Evolutionary conservation across 2,888 invertebrate genomes (phyloP), one percentile per base, ranked within the genome.

Genomic region (Kryphioiulus occultus): DNA sequence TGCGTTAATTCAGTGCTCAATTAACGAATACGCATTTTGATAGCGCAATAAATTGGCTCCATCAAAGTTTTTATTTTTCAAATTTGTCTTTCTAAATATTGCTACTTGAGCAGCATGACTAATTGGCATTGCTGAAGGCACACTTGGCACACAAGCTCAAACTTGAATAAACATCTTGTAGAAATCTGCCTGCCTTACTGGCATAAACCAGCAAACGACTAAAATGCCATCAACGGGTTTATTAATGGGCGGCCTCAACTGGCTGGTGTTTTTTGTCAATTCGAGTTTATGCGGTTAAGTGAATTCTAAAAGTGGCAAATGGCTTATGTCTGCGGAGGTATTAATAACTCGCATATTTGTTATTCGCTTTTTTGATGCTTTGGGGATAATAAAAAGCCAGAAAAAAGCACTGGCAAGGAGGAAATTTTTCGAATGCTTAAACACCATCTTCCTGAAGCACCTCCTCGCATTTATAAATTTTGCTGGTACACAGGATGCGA

Each of bases 201-300:
- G n/a, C n/a, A 59, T 26, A 26, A 59, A 26, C 7, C 68, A 17
- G 26, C 7, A 26, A 12, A 26, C 12, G 10, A 26, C 9, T 1
- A 68, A 26, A 30, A 26, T 68, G 10, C 15, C 15, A 26, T 68
- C 10, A 3, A 68, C 68, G 26, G 68, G 26, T 47, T 47, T 15
- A 15, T 10, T n/a, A n/a, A n/a, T n/a, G n/a, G n/a, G n/a, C n/a
- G n/a, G n/a, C n/a, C n/a, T n/a, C n/a, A n/a, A 47, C 47, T 47
- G 47, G 47, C 17, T 47, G 19, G 47, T 17, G 3, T 68, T 68
- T 26, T 68, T 22, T 68, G 26, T 68, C 26, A 12, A 26, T 26
- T 68, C 68, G 26, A 68, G 68, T 68, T 68, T 68, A 68, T 68
- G 68, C 68, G 68, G 68, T 59, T 59, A 59, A 59, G 59, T 68